Percentiles rank a stretch among this genome's conserved stretches.
phyloP scores from a whole-genome alignment of 1,140 invertebrate species.

The Anagrus nilaparvatae region DNA sequence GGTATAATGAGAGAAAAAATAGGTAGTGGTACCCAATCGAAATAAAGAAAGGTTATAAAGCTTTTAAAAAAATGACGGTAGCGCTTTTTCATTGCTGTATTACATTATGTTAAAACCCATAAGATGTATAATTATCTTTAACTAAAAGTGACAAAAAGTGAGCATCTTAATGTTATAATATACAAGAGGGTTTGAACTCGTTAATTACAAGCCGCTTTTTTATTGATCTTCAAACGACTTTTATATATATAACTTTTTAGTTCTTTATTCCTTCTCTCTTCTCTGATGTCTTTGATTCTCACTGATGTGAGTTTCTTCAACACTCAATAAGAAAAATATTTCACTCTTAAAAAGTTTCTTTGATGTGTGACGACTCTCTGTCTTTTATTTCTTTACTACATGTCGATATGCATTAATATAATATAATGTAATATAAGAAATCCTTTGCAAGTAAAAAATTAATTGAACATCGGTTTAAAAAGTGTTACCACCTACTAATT shows the following conservation, averaged over 20 bases:
- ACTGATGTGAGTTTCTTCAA: no score
- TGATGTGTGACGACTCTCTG: no score
- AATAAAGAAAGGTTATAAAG: constrained; percentile 22
- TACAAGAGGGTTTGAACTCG: constrained; percentile 34
- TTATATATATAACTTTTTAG: no score
- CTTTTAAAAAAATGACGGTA: constrained; percentile 14
- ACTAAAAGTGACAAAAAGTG: constrained; percentile 42
- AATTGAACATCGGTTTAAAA: constrained; percentile 14
- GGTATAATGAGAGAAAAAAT: constrained; percentile 31
- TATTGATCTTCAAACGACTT: constrained; percentile 41
- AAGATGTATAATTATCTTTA: no score
- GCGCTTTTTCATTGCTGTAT: constrained; percentile 13
- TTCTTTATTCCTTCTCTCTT: no score
- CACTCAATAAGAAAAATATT: no score
- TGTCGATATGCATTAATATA: no score
- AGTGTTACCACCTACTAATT: constrained; percentile 16
- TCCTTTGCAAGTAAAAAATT: constrained; percentile 14
- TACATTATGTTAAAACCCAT: no score
- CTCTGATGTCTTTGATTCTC: no score
- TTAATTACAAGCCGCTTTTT: constrained; percentile 42
- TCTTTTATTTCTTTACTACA: no score
- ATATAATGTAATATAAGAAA: no score
- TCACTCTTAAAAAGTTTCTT: no score
- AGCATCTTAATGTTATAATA: constrained; percentile 39
- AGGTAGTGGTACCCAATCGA: constrained; percentile 35